These are phyloP conservation scores for Chiridota heheva DNA, from an alignment of 35 echinoderm and acorn worm species.

Conservation along the genomic window DNA sequence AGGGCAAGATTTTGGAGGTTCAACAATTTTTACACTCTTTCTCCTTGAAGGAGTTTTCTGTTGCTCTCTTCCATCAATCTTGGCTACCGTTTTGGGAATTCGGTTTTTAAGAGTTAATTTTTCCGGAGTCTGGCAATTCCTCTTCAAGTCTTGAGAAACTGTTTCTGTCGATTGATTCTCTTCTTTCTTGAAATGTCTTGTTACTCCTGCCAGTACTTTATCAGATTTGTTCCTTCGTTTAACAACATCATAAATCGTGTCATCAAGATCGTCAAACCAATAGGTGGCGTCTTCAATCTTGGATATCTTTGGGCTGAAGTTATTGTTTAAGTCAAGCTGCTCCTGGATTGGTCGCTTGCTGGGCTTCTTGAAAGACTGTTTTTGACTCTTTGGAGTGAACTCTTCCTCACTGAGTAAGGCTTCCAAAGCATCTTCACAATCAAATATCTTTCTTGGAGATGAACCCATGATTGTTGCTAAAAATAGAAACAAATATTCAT, in stretches of 20 bases:
- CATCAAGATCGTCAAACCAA: slow-evolving; percentile 24
- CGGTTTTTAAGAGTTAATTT: not conserved
- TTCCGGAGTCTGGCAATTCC: too few relatives aligned
- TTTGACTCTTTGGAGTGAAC: slow-evolving; percentile 24
- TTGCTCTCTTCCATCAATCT: not conserved
- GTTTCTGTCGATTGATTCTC: too few relatives aligned
- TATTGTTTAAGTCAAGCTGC: not conserved
- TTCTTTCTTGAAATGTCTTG: not conserved
- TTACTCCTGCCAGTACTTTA: not conserved
- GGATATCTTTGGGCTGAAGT: not conserved
- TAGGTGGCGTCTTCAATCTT: slow-evolving; percentile 19
- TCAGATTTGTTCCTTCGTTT: slow-evolving; percentile 36
- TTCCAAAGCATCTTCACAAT: slow-evolving; percentile 22
- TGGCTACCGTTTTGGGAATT: slow-evolving; percentile 2
- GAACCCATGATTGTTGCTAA: too few relatives aligned
- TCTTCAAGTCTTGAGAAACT: too few relatives aligned
- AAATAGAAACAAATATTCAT: too few relatives aligned
- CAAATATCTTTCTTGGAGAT: too few relatives aligned
- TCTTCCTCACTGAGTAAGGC: slow-evolving; percentile 20
- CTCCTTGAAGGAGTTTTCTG: slow-evolving; percentile 17
- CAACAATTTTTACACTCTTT: not conserved
- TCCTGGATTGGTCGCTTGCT: too few relatives aligned
- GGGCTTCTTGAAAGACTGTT: not conserved
- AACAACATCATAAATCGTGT: slow-evolving; percentile 28
- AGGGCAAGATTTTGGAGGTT: slow-evolving; percentile 32